phyloP scores from a whole-genome alignment of 1,140 invertebrate genomes.

The Drosophila leontia region DNA sequence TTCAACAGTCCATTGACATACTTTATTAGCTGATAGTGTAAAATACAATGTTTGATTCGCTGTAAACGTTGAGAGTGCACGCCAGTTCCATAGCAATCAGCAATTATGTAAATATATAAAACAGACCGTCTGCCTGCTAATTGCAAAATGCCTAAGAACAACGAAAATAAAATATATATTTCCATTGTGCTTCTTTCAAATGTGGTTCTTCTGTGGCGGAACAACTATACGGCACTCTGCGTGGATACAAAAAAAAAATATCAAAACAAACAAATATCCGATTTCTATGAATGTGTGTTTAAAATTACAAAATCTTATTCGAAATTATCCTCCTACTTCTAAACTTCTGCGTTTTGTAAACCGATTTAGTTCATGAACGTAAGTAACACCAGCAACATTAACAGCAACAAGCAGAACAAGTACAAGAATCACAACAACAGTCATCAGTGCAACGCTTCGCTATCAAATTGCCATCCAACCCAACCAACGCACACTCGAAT shows the following conservation, averaged over 20 bases:
- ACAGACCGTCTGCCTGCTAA: slow-evolving; percentile 21
- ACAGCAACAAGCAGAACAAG: slow-evolving; percentile 34
- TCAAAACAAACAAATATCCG: slow-evolving; percentile 21
- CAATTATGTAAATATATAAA: slow-evolving; percentile 36
- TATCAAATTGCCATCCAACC: slow-evolving; percentile 48
- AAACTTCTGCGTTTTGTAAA: slow-evolving; percentile 40
- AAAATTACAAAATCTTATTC: slow-evolving; percentile 28
- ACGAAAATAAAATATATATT: slow-evolving; percentile 57
- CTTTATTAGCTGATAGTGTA: not conserved
- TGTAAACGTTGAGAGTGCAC: slow-evolving; percentile 33
- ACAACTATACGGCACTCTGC: slow-evolving; percentile 54
- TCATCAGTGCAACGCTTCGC: slow-evolving; percentile 46
- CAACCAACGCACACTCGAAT: slow-evolving; percentile 36
- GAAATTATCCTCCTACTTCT: slow-evolving; percentile 26
- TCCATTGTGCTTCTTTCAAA: slow-evolving; percentile 73
- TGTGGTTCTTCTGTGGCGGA: slow-evolving; percentile 62
- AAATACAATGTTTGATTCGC: slow-evolving; percentile 5
- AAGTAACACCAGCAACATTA: slow-evolving; percentile 51
- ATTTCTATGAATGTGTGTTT: slow-evolving; percentile 30
- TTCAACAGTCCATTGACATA: not conserved
- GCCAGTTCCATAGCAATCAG: slow-evolving; percentile 17
- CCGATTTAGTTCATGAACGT: slow-evolving; percentile 75
- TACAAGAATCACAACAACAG: slow-evolving; percentile 31
- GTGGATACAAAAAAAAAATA: slow-evolving; percentile 51
- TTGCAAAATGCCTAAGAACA: slow-evolving; percentile 18